Conservation (phyloP, 2,888 invertebrate species). For the Nymphalis urticae region DNA sequence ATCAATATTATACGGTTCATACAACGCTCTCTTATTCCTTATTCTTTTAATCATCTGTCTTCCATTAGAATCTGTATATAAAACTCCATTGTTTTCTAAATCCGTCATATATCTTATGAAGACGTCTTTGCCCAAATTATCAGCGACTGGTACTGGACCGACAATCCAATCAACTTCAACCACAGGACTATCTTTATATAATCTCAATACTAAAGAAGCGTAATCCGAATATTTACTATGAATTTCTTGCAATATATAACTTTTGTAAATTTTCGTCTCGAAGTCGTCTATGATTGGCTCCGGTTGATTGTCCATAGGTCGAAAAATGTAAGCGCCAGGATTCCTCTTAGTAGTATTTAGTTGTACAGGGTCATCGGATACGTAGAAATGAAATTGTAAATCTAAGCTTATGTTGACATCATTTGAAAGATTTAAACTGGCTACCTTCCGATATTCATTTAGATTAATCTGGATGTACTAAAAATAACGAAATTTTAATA, state of each 20-base stretch:
- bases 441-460: conserved; percentile 64
- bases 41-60: conserved; percentile 89
- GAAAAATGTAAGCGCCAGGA: conserved; percentile 94
- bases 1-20: conserved; percentile 44
- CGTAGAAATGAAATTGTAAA: conserved; percentile 86
- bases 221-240: conserved; percentile 83
- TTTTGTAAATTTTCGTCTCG: conserved; percentile 60
- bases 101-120: conserved; percentile 87
- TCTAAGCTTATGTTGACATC: conserved; percentile 52
- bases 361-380: conserved; percentile 85
- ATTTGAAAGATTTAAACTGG: conserved; percentile 74
- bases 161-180: conserved; percentile 90
- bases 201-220: conserved; percentile 87
- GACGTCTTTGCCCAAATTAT: conserved; percentile 89
- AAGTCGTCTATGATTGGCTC: conserved; percentile 42
- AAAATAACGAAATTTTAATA: conserved; percentile 24
- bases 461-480: conserved; percentile 77
- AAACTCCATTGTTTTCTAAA: conserved; percentile 82
- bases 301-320: conserved; percentile 66
- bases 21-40: conserved; percentile 69
- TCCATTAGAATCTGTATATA: conserved; percentile 97
- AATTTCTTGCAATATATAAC: conserved; percentile 87
- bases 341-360: conserved; percentile 78
- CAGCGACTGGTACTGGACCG: conserved; percentile 86
- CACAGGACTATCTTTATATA: conserved; percentile 83